phyloP scores from a whole-genome alignment of 2,113 vertebrate species.

The Dicaeum eximium region DNA sequence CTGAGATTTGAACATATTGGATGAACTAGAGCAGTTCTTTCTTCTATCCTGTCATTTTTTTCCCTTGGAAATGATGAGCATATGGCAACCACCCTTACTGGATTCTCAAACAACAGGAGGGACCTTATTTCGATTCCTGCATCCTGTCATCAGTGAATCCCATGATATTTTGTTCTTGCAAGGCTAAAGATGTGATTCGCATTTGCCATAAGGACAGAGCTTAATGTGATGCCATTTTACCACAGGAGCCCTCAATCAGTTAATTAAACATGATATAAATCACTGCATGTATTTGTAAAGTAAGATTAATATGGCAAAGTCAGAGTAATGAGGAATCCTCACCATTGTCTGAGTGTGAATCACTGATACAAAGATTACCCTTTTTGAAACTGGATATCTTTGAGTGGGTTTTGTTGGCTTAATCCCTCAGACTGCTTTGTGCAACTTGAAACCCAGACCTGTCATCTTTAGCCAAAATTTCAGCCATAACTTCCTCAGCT shows the following conservation, averaged over 20 bases:
- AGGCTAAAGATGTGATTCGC: slow-evolving; percentile 79
- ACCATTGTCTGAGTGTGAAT: slow-evolving; percentile 71
- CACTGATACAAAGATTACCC: slow-evolving; percentile 73
- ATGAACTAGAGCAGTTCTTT: slow-evolving; percentile 80
- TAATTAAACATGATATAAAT: slow-evolving; percentile 88
- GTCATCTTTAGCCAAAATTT: slow-evolving; percentile 86
- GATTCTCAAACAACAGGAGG: slow-evolving; percentile 87
- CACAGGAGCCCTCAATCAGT: slow-evolving; percentile 80
- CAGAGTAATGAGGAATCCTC: slow-evolving; percentile 71
- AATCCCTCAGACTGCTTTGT: slow-evolving; percentile 79
- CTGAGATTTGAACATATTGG: slow-evolving; percentile 92
- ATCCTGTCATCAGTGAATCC: slow-evolving; percentile 88
- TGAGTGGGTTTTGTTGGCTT: slow-evolving; percentile 80
- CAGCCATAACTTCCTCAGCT: slow-evolving; percentile 79
- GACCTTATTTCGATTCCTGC: slow-evolving; percentile 83
- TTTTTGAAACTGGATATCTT: slow-evolving; percentile 80
- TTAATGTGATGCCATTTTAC: slow-evolving; percentile 78
- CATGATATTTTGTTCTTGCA: slow-evolving; percentile 80
- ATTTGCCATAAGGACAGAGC: slow-evolving; percentile 80
- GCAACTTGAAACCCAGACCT: slow-evolving; percentile 75
- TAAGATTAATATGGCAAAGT: slow-evolving; percentile 80
- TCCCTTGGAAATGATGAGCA: slow-evolving; percentile 86
- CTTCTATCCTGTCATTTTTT: slow-evolving; percentile 88
- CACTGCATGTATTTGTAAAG: slow-evolving; percentile 78
- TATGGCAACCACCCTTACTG: slow-evolving; percentile 92